Evolutionary conservation across 1,140 invertebrate species (phyloP).

Genomic region (Neodiprion virginianus): DNA sequence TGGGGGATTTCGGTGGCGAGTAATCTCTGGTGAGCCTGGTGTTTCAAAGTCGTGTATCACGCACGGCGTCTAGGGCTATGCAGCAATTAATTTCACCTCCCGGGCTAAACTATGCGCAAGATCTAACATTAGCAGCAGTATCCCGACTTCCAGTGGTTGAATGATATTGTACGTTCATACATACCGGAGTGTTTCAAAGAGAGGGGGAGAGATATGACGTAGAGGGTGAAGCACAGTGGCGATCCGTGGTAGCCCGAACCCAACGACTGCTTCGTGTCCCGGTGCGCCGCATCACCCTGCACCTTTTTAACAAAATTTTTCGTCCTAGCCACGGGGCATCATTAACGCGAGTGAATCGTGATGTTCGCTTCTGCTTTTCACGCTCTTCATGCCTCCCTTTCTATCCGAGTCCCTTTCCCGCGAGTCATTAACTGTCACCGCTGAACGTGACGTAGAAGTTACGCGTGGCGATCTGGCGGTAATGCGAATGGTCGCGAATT

Average conservation of each 20-base stretch:
- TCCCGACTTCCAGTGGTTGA: neutral
- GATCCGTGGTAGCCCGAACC: neutral
- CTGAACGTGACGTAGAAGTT: no score
- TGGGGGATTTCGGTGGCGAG: no score
- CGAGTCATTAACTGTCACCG: no score
- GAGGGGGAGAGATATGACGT: neutral
- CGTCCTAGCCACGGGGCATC: slow-evolving; percentile 1
- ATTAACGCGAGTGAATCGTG: neutral
- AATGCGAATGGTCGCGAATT: no score
- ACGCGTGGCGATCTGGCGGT: no score
- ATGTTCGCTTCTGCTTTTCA: neutral
- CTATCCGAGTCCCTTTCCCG: neutral
- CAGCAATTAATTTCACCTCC: neutral
- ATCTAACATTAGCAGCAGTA: neutral
- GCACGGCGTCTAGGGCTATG: neutral
- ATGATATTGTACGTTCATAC: neutral
- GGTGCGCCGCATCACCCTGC: neutral
- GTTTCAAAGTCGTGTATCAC: neutral
- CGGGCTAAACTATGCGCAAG: neutral
- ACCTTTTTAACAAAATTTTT: neutral
- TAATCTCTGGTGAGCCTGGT: no score
- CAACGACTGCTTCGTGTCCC: neutral
- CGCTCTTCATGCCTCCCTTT: neutral
- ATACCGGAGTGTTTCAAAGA: neutral
- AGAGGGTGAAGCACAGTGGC: neutral